These are phyloP conservation scores for Lynx canadensis DNA, from an alignment of 2,113 vertebrate genomes.

Conservation along the genomic window DNA sequence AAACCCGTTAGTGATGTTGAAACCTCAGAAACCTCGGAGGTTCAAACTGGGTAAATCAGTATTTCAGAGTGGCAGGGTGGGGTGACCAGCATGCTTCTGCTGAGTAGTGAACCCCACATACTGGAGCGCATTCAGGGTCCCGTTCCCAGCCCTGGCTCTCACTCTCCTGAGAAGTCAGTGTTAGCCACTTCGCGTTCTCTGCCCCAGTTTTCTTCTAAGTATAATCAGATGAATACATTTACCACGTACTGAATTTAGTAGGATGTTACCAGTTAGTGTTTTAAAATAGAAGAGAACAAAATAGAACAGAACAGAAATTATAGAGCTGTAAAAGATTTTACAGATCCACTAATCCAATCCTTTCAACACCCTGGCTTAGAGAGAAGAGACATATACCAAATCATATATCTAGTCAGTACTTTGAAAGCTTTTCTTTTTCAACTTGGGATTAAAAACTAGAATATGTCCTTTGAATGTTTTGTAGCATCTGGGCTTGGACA, in stretches of 20 bases:
- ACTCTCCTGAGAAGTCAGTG: slow-evolving; percentile 23
- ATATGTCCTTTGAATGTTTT: background rate
- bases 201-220: slow-evolving; percentile 57
- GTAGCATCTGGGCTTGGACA: background rate
- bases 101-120: slow-evolving; percentile 68
- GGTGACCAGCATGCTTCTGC: slow-evolving; percentile 65
- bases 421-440: background rate
- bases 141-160: slow-evolving; percentile 32
- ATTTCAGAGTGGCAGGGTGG: slow-evolving; percentile 76
- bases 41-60: slow-evolving; percentile 78
- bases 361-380: slow-evolving; percentile 18
- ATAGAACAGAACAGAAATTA: slow-evolving; percentile 50
- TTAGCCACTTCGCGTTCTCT: slow-evolving; percentile 17
- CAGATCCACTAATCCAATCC: background rate
- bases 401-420: background rate
- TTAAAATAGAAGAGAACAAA: slow-evolving; percentile 65
- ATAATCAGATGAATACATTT: slow-evolving; percentile 52
- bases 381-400: background rate
- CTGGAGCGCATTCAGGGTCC: slow-evolving; percentile 6
- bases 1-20: slow-evolving; percentile 73
- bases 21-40: slow-evolving; percentile 78
- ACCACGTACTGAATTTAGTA: slow-evolving; percentile 51
- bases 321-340: slow-evolving; percentile 39
- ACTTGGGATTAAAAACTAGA: background rate
- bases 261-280: slow-evolving; percentile 30